Evolutionary conservation across 1,140 invertebrate genomes (phyloP), one percentile per base, ranked within the genome.

Genomic region (Trichonephila clavipes): DNA sequence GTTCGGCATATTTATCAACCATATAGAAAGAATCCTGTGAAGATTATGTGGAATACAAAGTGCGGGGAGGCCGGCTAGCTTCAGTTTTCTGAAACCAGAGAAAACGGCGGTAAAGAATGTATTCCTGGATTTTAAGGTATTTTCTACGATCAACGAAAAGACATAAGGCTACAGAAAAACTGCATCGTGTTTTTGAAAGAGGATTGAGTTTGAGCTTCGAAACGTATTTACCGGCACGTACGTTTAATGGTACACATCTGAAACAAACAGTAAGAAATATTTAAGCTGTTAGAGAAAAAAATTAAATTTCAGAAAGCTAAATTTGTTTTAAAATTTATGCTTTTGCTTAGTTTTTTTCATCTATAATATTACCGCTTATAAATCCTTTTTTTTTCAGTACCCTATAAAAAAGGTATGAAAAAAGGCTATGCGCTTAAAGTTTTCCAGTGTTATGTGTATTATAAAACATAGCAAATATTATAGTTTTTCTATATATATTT

Each of bases 1-100:
- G 72, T 77, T 77, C 28, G 72, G 72, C 72, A 77, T 77, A 77
- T 77, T 77, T 77, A 77, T 77, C 72, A 28, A 77, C 24, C 72
- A 14, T 28, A 77, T 40, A 77, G 72, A 77, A 77, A 28, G 34
- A 34, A 34, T 28, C 18, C 72, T 40, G 72, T 4, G 28, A 77
- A 77, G 72, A 34, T 77, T 77, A 34, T 34, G 72, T 77, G 34
- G 72, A 77, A 77, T 77, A 77, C 72, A 77, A 77, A 77, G 72
- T 77, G 72, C 6, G 28, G 16, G 72, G 28, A 77, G 18, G 72
- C 16, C 72, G 28, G 28, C 72, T 77, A 40, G 72, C 72, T 77
- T 69, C 24, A 34, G 72, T 64, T 21, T 18, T 64, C 62, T 64
- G 62, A 64, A 64, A 64, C 62, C 28, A 7, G 4, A 16, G 14